Evolutionary conservation across 2,797 vertebrate species (phyloP).

Genomic region (Sebastes taczanowskii): DNA sequence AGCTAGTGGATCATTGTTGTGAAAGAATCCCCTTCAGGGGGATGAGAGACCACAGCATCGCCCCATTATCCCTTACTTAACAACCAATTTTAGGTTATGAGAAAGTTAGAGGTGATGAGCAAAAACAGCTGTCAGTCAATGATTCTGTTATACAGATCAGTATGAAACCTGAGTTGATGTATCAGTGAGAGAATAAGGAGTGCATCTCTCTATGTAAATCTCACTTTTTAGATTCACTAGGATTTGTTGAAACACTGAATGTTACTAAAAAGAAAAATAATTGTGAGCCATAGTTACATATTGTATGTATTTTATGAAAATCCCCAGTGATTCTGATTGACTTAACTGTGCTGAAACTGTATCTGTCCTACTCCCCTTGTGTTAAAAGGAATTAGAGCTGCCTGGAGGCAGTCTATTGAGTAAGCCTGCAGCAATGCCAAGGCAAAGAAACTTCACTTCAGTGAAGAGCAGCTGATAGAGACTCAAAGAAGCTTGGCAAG

Average conservation of each 20-base stretch:
- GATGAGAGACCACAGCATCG: no score
- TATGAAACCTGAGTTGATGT: neutral
- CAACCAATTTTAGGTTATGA: neutral
- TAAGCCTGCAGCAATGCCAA: neutral
- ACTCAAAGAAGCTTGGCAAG: neutral
- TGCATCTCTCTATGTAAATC: neutral
- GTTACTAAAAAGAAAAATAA: neutral
- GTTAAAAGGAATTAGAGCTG: neutral
- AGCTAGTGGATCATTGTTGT: no score
- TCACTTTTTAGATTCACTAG: neutral
- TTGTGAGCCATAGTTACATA: neutral
- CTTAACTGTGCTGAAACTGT: neutral
- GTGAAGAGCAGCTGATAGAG: neutral
- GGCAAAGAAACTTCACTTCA: conserved; percentile 14
- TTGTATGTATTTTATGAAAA: neutral
- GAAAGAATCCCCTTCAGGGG: no score
- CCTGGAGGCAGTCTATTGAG: neutral
- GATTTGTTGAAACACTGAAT: neutral
- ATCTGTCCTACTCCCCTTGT: neutral
- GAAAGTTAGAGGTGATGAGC: neutral
- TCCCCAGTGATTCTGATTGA: neutral
- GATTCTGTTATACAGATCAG: neutral
- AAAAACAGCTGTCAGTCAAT: neutral
- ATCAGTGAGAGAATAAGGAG: neutral
- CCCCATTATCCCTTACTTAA: neutral